Base-by-base conservation (phyloP, 2,888 invertebrate genomes). In the Catocala nupta region DNA sequence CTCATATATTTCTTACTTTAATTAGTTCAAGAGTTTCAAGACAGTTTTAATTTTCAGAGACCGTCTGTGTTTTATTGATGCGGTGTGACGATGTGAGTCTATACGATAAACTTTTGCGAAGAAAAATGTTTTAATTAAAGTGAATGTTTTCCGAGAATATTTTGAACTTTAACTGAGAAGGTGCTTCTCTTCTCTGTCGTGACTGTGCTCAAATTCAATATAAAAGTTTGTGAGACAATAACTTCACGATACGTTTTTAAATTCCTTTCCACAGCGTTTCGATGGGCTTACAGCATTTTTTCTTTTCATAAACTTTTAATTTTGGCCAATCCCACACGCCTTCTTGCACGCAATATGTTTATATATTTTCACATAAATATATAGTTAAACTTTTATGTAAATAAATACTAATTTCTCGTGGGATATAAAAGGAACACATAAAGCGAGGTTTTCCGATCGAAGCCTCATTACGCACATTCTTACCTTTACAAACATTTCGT, bases 11-110 rank as follows among this genome's bases (percentile, higher is more conserved):
- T 74, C 73, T 71, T 68, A n/a, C 65, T 75, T 73, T 75, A 73
- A 81, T 80, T 81, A 76, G 63, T 75, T 72, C 39, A 64, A 59
- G 56, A 66, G 54, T 67, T 55, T 63, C 45, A 73, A 78, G 75
- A 73, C 73, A 60, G 72, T 74, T 81, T 77, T 80, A 80, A 81
- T 78, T 81, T 79, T 62, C 62, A 55, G 55, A 61, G 63, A 59
- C 63, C 52, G 66, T 36, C 55, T 13, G 53, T 65, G 67, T 71
- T 77, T 74, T 59, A 72, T 71, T 68, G 67, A 5, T 34, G 59
- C 52, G 45, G 61, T 44, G 43, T 51, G 51, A 2, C 12, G 45
- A 59, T 25, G 55, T 52, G 45, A 66, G 50, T 51, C 47, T 48
- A 60, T 53, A 55, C 47, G 56, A 53, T 53, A 62, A 25, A 71